Evolutionary conservation across 2,888 invertebrate species (phyloP).

Genomic region (Macrophya annulata): DNA sequence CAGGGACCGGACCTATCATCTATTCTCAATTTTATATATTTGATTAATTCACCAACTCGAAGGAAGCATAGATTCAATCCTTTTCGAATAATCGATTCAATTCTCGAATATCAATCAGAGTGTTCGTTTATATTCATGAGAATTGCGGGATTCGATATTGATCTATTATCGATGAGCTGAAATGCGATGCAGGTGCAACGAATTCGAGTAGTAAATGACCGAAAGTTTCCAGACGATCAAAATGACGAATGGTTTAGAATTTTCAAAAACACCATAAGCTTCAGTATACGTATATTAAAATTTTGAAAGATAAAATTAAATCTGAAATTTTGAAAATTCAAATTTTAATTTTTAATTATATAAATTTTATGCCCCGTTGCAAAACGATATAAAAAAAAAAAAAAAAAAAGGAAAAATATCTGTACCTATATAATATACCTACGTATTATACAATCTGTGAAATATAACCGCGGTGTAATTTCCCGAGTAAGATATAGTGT

Average conservation of each 20-base stretch:
- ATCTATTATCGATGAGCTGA: constrained; percentile 11
- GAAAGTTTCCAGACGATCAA: no score
- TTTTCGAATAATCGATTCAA: constrained; percentile 11
- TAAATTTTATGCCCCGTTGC: no score
- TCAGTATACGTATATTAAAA: no score
- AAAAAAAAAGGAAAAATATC: background rate
- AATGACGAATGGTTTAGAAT: no score
- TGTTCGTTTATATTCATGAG: constrained; percentile 40
- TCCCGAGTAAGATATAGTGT: background rate
- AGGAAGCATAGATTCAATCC: background rate
- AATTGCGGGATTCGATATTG: constrained; percentile 35
- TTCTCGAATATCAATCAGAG: constrained; percentile 37
- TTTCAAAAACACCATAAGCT: no score
- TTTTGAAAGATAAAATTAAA: no score
- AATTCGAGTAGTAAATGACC: background rate
- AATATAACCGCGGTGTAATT: no score
- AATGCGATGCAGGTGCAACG: background rate
- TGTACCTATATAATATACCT: no score
- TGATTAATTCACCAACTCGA: background rate
- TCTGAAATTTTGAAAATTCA: no score
- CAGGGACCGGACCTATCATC: background rate
- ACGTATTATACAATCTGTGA: no score
- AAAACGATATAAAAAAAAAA: background rate
- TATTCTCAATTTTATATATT: background rate
- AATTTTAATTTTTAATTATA: no score